Conservation (phyloP, 2,113 vertebrate species). For the Crotophaga sulcirostris region DNA sequence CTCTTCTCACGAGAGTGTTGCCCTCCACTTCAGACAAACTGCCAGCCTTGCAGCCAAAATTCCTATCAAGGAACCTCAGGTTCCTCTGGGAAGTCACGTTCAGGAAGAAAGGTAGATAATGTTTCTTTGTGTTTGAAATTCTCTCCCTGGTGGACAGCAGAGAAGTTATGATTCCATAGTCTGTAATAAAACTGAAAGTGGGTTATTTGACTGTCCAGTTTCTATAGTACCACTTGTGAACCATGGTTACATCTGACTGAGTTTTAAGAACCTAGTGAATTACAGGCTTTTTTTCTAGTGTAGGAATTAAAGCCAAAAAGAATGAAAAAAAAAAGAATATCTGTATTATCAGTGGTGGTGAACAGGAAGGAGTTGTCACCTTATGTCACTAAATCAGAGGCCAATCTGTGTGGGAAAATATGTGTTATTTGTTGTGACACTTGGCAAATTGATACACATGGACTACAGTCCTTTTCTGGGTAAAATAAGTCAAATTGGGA, state of each 20-base stretch:
- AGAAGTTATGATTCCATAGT: not conserved
- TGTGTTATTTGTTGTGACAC: not conserved
- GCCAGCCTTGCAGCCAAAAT: not conserved
- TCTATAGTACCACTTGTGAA: not conserved
- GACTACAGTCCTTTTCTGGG: not conserved
- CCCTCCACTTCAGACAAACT: not conserved
- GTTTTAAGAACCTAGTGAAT: not conserved
- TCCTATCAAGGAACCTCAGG: not conserved
- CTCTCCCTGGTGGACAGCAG: not conserved
- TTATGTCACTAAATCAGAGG: not conserved
- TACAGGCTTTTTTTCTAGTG: not conserved
- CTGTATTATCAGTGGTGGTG: not conserved
- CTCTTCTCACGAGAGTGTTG: not conserved
- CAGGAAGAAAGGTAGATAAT: not conserved
- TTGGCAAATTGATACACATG: not conserved
- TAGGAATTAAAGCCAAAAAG: not conserved
- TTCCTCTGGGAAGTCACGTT: not conserved
- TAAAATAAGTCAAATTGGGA: not conserved
- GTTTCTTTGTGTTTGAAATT: not conserved
- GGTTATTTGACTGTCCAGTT: not conserved
- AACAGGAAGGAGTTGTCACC: not conserved
- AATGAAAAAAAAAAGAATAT: not conserved
- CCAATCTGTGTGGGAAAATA: not conserved
- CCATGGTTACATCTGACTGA: not conserved
- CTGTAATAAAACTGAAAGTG: not conserved